Base-by-base conservation (phyloP, 2,113 vertebrate species). In the Gobius niger region DNA sequence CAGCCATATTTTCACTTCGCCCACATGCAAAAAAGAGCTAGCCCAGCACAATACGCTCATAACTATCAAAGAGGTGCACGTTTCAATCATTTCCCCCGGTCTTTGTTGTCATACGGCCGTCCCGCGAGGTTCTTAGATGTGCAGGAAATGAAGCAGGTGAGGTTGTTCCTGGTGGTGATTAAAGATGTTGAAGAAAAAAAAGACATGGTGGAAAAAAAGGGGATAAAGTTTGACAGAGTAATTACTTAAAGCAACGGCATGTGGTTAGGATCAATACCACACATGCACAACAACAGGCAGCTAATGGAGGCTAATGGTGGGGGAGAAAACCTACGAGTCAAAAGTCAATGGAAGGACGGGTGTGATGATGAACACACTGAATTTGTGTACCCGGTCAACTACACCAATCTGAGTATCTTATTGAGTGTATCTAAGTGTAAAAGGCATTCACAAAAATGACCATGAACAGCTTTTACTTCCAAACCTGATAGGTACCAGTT, bases 101-200 rank as follows among this genome's bases (percentile, higher is more conserved):
- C 85, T 88, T 90, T 91, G 83, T 89, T 83, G 81, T 72, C 8
- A 2, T 44, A 70, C 52, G 9, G 64, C 75, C 46, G 68, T 68
- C 65, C 47, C 9, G 41, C 19, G 14, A 9, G 57, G 49, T 77
- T 77, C 75, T 82, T 78, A 87, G 77, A 85, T 81, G 73, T 85
- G 50, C 73, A 87, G 88, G 87, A 91, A 90, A 89, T 90, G 54
- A 87, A 83, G 49, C 64, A 82, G 76, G 85, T 83, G 72, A 66
- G 52, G 18, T 53, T 53, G 52, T 53, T 34, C 34, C 59, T 16
- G 67, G 56, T 69, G 40, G 24, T 71, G 61, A 74, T 78, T 72
- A 59, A 42, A 60, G 10, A 75, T 47, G 68, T 62, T 51, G 24
- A 3, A 3, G 24, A 34, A 34, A 47, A 50, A 60, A 60, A 18